phyloP scores from a whole-genome alignment of 2,888 invertebrate species.

The Melanchra persicariae region DNA sequence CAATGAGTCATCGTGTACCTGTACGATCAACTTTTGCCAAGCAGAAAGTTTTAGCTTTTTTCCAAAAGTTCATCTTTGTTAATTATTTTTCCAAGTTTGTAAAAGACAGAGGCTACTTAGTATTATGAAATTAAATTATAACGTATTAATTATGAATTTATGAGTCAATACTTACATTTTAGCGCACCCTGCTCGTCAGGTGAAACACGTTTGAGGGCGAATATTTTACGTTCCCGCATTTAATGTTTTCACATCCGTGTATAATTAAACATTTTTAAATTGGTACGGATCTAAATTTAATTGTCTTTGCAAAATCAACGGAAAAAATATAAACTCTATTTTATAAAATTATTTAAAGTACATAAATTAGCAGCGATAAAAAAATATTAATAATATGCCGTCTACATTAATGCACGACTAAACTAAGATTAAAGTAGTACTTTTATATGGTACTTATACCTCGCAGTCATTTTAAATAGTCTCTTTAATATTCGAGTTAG shows the following conservation, averaged over 20 bases:
- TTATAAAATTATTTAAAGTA: not conserved
- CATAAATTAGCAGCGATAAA: not conserved
- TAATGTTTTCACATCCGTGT: too few relatives aligned
- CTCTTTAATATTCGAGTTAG: not conserved
- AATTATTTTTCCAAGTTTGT: not conserved
- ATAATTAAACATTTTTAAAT: too few relatives aligned
- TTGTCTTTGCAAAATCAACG: too few relatives aligned
- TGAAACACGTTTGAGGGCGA: slow-evolving; percentile 28
- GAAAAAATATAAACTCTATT: not conserved
- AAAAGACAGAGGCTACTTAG: not conserved
- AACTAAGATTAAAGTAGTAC: not conserved
- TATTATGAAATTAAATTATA: not conserved
- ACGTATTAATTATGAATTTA: slow-evolving; percentile 1
- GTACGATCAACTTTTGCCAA: slow-evolving; percentile 56
- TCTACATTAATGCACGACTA: not conserved
- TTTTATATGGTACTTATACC: slow-evolving; percentile 4
- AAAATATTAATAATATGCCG: not conserved
- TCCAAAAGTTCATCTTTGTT: slow-evolving; percentile 21
- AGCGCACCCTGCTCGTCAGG: slow-evolving; percentile 6
- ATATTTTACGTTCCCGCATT: slow-evolving; percentile 21
- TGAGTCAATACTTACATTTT: slow-evolving; percentile 9
- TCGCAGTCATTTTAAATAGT: slow-evolving; percentile 34
- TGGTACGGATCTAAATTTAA: too few relatives aligned
- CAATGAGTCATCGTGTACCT: slow-evolving; percentile 69
- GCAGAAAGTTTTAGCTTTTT: slow-evolving; percentile 37